Evolutionary conservation across 2,797 vertebrate genomes (phyloP).

Genomic region (Sus cebifrons): DNA sequence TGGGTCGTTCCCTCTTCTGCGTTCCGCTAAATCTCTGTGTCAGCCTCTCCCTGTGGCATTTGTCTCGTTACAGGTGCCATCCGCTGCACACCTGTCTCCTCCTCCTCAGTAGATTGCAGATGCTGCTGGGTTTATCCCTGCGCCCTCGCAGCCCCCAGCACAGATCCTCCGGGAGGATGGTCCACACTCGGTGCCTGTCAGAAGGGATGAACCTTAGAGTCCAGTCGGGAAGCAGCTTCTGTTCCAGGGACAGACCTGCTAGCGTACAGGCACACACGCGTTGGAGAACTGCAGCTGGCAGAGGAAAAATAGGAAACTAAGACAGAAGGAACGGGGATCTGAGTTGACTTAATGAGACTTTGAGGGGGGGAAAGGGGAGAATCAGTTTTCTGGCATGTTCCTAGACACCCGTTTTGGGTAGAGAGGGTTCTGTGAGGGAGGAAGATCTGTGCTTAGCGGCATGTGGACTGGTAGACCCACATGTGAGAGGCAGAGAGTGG

Average conservation of each 20-base stretch:
- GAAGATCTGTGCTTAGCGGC: no score
- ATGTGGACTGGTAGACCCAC: not conserved
- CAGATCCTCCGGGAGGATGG: not conserved
- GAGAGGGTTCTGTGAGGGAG: not conserved
- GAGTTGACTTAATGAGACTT: not conserved
- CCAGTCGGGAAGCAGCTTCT: not conserved
- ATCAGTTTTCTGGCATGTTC: not conserved
- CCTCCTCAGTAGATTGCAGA: not conserved
- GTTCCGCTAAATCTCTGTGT: not conserved
- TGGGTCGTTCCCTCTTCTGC: not conserved
- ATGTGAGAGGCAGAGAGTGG: not conserved
- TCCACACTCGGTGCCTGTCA: rapidly evolving
- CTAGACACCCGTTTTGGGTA: not conserved
- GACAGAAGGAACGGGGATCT: not conserved
- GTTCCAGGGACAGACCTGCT: not conserved
- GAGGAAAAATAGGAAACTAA: not conserved
- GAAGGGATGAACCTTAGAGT: not conserved
- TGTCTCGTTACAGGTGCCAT: not conserved
- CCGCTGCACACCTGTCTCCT: not conserved
- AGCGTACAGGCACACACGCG: rapidly evolving
- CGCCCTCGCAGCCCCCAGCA: rapidly evolving
- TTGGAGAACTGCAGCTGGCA: not conserved
- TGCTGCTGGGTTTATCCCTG: rapidly evolving
- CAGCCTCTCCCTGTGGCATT: rapidly evolving
- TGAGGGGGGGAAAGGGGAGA: not conserved